Percentiles rank a stretch among this genome's conserved stretches.
These are phyloP conservation scores for Cydia strobilella DNA, from an alignment of 1,140 invertebrate genomes.

Conservation along the genomic window DNA sequence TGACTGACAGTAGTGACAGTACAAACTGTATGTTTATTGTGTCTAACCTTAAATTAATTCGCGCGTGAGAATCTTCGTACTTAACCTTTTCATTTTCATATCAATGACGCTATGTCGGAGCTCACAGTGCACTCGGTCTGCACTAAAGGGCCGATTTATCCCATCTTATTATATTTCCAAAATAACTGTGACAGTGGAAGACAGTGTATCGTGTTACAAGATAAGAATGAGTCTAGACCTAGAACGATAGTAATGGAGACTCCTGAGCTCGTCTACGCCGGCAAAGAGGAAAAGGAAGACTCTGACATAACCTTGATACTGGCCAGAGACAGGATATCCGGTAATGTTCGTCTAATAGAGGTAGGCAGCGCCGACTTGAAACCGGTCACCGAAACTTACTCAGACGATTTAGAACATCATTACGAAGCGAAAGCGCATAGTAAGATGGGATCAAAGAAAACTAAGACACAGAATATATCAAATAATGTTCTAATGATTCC, in stretches of 20 bases:
- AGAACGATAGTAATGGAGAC: slow-evolving; percentile 51
- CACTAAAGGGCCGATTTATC: slow-evolving; percentile 48
- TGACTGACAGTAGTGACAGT: too few species aligned
- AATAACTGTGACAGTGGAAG: slow-evolving; percentile 57
- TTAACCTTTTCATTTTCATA: neutral
- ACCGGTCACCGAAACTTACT: slow-evolving; percentile 49
- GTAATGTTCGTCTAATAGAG: slow-evolving; percentile 65
- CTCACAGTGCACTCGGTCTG: slow-evolving; percentile 51
- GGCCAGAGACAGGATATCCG: slow-evolving; percentile 55
- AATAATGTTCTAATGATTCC: slow-evolving; percentile 46
- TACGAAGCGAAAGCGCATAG: neutral
- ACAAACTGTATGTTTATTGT: too few species aligned
- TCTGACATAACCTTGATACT: slow-evolving; percentile 56
- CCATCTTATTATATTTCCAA: slow-evolving; percentile 59
- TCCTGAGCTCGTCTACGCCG: slow-evolving; percentile 56
- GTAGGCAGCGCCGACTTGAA: slow-evolving; percentile 49
- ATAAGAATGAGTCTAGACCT: slow-evolving; percentile 45
- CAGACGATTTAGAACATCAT: slow-evolving; percentile 34
- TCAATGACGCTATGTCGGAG: neutral
- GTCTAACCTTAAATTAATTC: neutral
- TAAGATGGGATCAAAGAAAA: neutral
- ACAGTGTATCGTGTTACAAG: slow-evolving; percentile 46
- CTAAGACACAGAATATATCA: neutral
- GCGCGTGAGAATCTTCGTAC: neutral
- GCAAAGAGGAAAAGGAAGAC: slow-evolving; percentile 55